Evolutionary conservation across 2,888 invertebrate genomes (phyloP).

Genomic region (Xestia c-nigrum): DNA sequence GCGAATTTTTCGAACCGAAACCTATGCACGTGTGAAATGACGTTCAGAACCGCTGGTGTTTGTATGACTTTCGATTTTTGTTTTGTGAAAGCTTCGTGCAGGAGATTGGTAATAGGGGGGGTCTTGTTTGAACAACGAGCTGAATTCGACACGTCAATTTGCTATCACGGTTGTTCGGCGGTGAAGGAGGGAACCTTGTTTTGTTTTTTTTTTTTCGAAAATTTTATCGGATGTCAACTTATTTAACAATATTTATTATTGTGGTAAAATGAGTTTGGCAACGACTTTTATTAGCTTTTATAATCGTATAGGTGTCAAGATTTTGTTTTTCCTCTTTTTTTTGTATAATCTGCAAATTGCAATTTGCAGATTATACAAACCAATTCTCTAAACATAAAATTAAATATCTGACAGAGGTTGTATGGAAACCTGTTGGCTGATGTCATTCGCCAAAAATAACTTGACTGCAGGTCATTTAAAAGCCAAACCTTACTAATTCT

Average conservation of each 20-base stretch:
- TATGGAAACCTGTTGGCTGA: conserved; percentile 57
- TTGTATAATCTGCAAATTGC: conserved; percentile 30
- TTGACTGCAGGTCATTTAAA: conserved; percentile 31
- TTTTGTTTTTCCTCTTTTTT: conserved; percentile 14
- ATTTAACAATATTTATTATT: neutral
- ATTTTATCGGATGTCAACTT: neutral
- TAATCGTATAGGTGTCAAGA: neutral
- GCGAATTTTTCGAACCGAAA: conserved; percentile 73
- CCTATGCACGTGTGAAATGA: conserved; percentile 67
- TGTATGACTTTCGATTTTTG: conserved; percentile 79
- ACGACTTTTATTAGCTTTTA: neutral
- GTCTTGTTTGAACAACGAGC: conserved; percentile 55
- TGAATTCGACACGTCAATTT: conserved; percentile 17
- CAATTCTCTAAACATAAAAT: conserved; percentile 46
- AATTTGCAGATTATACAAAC: too few relatives aligned
- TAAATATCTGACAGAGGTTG: conserved; percentile 43
- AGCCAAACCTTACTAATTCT: conserved; percentile 33
- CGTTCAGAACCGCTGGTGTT: conserved; percentile 69
- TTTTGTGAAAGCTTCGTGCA: conserved; percentile 66
- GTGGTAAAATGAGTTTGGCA: conserved; percentile 3
- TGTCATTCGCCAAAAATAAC: conserved; percentile 60
- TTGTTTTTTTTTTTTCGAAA: neutral
- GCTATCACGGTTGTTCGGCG: neutral
- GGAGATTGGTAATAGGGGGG: conserved; percentile 54
- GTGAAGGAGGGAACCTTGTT: neutral